Conservation (phyloP, 2,797 vertebrate species). For the Myripristis jacobus region DNA sequence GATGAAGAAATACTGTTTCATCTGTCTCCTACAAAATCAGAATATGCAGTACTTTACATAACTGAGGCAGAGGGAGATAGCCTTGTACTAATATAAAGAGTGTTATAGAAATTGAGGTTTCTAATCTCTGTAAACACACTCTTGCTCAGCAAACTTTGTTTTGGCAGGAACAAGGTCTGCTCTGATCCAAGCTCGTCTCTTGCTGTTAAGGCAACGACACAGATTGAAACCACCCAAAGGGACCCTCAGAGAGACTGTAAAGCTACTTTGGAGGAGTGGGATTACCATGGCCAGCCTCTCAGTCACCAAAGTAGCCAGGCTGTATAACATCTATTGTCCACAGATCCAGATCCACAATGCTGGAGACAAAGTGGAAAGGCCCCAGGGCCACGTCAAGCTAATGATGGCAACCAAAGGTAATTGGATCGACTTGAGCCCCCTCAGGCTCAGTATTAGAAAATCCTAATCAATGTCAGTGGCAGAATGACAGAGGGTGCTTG, state of each 20-base stretch:
- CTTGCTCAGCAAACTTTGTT: neutral
- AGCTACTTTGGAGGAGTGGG: conserved; percentile 35
- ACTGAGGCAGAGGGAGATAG: neutral
- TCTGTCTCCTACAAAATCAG: neutral
- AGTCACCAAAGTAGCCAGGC: conserved; percentile 41
- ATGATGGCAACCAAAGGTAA: conserved; percentile 79
- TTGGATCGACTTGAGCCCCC: conserved; percentile 79
- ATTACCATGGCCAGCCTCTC: conserved; percentile 33
- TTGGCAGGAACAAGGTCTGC: neutral
- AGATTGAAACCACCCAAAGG: conserved; percentile 9
- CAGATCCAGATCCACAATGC: conserved; percentile 60
- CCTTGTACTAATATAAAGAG: neutral
- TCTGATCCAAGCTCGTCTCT: neutral
- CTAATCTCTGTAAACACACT: neutral
- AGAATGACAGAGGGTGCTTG: conserved; percentile 71
- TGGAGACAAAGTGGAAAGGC: conserved; percentile 67
- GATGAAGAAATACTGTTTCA: neutral
- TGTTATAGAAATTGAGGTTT: neutral
- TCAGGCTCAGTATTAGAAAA: conserved; percentile 77
- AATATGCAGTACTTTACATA: neutral
- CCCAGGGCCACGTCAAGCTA: conserved; percentile 70
- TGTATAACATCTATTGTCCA: conserved; percentile 56
- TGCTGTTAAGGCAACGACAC: neutral
- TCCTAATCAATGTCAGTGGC: conserved; percentile 79
- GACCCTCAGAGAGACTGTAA: conserved; percentile 20